Base-by-base conservation (phyloP, 1,140 invertebrate genomes). In the Platyscapa corneri region DNA sequence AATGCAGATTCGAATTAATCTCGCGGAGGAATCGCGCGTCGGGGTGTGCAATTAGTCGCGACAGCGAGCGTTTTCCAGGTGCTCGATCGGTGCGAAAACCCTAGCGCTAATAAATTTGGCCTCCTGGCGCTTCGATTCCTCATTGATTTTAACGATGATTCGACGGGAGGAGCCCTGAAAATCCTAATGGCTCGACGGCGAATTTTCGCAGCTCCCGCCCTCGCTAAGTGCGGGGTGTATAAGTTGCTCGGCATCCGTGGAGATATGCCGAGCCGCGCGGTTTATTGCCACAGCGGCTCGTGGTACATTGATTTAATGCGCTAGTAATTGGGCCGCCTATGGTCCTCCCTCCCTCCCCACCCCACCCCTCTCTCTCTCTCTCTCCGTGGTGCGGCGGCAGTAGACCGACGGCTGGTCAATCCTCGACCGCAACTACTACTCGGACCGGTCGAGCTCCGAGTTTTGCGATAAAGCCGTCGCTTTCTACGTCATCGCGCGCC, bases 241-340 rank as follows among this genome's bases (percentile, higher is more conserved):
- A 80, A 65, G 56, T 87, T 87, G n/a, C 46, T 27, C 65, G 86
- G 67, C 37, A 84, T 85, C 60, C 75, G 83, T 82, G 64, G 64
- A 82, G 64, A 79, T 60, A 86, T 77, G 80, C 39, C 65, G 46
- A 42, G 20, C n/a, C 65, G 37, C 65, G 37, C 49, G 65, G 76
- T 86, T 86, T 86, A 86, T 86, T 83, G 76, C 85, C 42, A n/a
- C 34, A 27, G 30, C 65, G 23, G 78, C 78, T 67, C 84, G 78
- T 34, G 79, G n/a, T 83, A 83, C 81, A 86, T 86, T 83, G 85
- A 86, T 86, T 86, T 86, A 86, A 86, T 83, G 81, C 85, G 46
- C 53, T 80, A 83, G 85, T 86, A 86, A 86, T 86, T 86, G 81
- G 85, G 75, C 85, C 76, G 46, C 1, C 64, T 42, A 67, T 53